These are phyloP conservation scores for Anoncus sp. DNA, from an alignment of 2,888 invertebrate genomes.

Conservation along the genomic window DNA sequence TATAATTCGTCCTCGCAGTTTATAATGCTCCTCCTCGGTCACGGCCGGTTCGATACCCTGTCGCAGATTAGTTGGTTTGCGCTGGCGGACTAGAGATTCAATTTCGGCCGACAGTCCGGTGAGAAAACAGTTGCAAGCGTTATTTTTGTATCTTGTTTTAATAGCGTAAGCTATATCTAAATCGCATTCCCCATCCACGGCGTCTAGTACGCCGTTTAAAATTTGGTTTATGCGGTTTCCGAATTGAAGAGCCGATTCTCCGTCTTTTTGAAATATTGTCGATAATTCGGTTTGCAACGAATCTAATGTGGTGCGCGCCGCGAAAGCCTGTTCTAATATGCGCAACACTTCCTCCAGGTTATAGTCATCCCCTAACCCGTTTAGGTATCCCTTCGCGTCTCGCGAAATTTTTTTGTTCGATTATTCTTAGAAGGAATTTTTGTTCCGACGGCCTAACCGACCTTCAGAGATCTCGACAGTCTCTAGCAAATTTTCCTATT, in stretches of 20 bases:
- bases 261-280: constrained; percentile 6
- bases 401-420: constrained; percentile 32
- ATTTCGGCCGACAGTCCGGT: constrained; percentile 13
- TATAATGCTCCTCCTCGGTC: constrained; percentile 13
- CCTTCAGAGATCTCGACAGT: too few relatives aligned
- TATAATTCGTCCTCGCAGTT: too few relatives aligned
- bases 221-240: constrained; percentile 43
- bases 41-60: constrained; percentile 11
- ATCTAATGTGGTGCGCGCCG: constrained; percentile 15
- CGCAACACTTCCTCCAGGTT: constrained; percentile 28
- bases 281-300: constrained; percentile 21
- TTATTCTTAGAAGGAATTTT: constrained; percentile 24
- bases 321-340: constrained; percentile 30
- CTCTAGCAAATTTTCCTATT: too few relatives aligned
- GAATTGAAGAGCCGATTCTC: constrained; percentile 35
- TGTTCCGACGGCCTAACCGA: constrained; percentile 22
- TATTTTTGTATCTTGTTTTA: constrained; percentile 19
- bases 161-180: not conserved
- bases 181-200: constrained; percentile 27
- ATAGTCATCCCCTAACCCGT: constrained; percentile 4
- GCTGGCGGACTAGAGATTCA: constrained; percentile 30
- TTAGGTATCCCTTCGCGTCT: constrained; percentile 25
- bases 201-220: constrained; percentile 32
- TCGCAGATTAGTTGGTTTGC: constrained; percentile 2
- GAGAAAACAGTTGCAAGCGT: constrained; percentile 22